phyloP scores from a whole-genome alignment of 2,113 vertebrate species.

The Himantopus leucocephalus region DNA sequence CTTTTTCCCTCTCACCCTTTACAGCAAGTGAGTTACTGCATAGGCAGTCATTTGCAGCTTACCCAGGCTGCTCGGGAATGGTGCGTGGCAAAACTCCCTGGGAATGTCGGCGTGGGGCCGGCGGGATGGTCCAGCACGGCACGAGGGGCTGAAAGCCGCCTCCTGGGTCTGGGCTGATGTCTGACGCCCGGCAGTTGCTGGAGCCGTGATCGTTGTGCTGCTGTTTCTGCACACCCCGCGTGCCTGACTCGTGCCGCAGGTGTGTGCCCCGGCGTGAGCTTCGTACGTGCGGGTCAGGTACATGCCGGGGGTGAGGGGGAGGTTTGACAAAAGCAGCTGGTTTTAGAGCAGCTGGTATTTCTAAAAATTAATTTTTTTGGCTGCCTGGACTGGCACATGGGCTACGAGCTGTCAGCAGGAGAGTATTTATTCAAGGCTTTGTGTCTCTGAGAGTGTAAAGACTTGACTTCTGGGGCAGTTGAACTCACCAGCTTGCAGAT shows the following conservation, averaged over 20 bases:
- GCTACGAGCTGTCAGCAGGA: not conserved
- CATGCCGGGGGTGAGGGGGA: not conserved
- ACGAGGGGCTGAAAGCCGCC: not conserved
- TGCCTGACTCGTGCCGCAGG: rapidly evolving
- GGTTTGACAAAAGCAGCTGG: not conserved
- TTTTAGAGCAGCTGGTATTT: not conserved
- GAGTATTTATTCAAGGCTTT: not conserved
- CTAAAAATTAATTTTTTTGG: not conserved
- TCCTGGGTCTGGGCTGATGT: not conserved
- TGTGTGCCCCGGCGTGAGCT: not conserved
- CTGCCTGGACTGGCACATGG: not conserved
- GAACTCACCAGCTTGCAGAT: not conserved
- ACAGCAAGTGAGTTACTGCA: not conserved
- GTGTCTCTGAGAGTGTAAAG: not conserved
- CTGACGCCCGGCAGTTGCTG: not conserved
- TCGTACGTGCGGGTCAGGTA: rapidly evolving
- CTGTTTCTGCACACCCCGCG: rapidly evolving
- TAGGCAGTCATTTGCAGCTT: not conserved
- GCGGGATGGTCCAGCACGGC: not conserved
- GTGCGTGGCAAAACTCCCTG: not conserved
- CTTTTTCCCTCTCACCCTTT: not conserved
- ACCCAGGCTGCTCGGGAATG: not conserved
- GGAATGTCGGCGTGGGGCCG: not conserved
- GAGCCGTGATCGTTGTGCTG: not conserved
- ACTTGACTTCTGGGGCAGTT: not conserved